Conservation (phyloP, 2,888 invertebrate species). For the Brachyptera putata region DNA sequence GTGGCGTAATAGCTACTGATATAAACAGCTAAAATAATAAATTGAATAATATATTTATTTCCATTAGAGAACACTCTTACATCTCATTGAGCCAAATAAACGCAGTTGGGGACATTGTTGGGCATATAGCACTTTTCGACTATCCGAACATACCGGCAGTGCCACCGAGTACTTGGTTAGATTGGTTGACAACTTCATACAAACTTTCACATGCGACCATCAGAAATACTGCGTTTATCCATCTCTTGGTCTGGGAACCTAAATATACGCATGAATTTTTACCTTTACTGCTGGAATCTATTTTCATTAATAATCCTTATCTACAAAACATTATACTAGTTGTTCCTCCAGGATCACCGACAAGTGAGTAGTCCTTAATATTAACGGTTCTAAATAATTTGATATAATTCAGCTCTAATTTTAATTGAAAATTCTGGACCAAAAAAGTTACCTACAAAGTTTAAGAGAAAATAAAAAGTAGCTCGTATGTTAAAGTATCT, state of each 20-base stretch:
- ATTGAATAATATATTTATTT: not conserved
- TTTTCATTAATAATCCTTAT: conserved; percentile 52
- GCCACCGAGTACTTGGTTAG: conserved; percentile 41
- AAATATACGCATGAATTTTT: conserved; percentile 44
- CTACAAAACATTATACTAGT: conserved; percentile 51
- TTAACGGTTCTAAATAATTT: no score
- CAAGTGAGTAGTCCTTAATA: conserved; percentile 41
- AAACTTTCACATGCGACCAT: conserved; percentile 47
- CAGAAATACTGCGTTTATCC: conserved; percentile 58
- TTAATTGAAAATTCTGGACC: no score
- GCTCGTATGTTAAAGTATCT: no score
- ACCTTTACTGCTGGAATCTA: conserved; percentile 43
- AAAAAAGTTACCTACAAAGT: no score
- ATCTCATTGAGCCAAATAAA: conserved; percentile 46
- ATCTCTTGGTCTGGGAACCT: conserved; percentile 54
- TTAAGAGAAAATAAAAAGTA: no score
- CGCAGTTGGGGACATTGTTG: conserved; percentile 38
- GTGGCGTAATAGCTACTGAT: not conserved
- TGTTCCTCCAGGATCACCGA: conserved; percentile 46
- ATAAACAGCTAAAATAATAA: not conserved
- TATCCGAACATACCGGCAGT: conserved; percentile 56
- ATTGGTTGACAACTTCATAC: conserved; percentile 26
- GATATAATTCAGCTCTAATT: no score
- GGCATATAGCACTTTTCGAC: conserved; percentile 43
- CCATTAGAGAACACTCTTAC: conserved; percentile 49